Percentiles rank a stretch among this genome's conserved stretches.
Evolutionary conservation across 2,113 vertebrate genomes (phyloP).

Genomic region (Raja brachyura): DNA sequence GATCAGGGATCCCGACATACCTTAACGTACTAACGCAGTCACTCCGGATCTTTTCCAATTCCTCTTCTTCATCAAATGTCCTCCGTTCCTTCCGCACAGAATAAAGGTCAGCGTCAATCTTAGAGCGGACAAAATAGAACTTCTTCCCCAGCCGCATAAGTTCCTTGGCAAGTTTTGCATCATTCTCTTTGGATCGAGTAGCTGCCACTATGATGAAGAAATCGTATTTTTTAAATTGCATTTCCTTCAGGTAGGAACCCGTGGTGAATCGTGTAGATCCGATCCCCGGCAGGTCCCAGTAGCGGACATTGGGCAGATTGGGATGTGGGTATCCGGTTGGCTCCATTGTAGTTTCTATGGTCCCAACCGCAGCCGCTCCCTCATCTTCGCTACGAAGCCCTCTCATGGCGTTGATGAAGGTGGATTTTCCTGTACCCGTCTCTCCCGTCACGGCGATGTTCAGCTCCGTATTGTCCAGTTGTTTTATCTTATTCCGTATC

Average conservation of each 20-base stretch:
- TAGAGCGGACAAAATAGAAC: constrained; percentile 49
- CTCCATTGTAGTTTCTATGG: constrained; percentile 43
- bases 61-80: constrained; percentile 39
- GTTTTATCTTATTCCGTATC: constrained; percentile 51
- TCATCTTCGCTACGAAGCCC: neutral
- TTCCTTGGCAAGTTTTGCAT: constrained; percentile 48
- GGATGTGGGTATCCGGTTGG: neutral
- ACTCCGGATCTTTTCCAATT: constrained; percentile 33
- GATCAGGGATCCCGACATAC: neutral
- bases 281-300: too few relatives aligned
- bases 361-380: constrained; percentile 43
- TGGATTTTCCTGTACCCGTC: neutral
- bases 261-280: neutral
- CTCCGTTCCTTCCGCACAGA: neutral
- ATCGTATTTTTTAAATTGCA: constrained; percentile 49
- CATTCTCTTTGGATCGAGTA: constrained; percentile 45
- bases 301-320: neutral
- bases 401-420: constrained; percentile 9
- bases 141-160: constrained; percentile 47
- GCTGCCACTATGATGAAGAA: constrained; percentile 55
- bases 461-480: too few relatives aligned
- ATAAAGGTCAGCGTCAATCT: constrained; percentile 43
- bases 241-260: neutral
- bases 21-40: neutral
- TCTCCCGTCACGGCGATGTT: neutral